phyloP scores from a whole-genome alignment of 1,140 invertebrate species.

The Helicoverpa armigera region DNA sequence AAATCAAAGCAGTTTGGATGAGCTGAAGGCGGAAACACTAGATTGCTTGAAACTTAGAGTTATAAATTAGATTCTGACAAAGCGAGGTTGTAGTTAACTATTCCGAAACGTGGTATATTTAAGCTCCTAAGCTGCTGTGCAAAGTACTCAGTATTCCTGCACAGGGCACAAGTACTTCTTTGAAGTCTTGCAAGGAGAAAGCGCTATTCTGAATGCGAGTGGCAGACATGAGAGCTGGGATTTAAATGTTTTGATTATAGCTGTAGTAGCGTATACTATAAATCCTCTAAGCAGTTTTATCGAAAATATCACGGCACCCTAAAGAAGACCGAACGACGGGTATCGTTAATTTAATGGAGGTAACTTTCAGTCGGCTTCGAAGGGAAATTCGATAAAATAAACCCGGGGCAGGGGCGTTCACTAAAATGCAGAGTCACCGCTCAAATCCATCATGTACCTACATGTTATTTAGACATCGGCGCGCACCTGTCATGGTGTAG shows the following conservation, averaged over 20 bases:
- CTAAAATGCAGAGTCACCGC: conserved; percentile 60
- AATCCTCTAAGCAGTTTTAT: too few relatives aligned
- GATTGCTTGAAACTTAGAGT: background rate
- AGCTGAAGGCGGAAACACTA: background rate
- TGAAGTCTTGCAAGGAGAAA: too few relatives aligned
- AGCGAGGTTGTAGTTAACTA: background rate
- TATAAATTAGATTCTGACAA: background rate
- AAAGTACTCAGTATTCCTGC: background rate
- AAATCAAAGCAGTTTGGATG: background rate
- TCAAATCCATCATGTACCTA: conserved; percentile 51
- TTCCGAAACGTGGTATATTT: background rate
- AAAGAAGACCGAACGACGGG: background rate
- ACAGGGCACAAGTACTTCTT: background rate
- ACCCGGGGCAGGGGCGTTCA: conserved; percentile 42
- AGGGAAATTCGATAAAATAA: conserved; percentile 67
- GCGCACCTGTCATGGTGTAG: background rate
- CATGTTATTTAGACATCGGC: conserved; percentile 51
- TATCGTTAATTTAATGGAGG: conserved; percentile 58
- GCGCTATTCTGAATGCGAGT: too few relatives aligned
- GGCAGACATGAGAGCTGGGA: too few relatives aligned
- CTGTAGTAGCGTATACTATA: too few relatives aligned
- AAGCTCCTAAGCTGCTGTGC: background rate
- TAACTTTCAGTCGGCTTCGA: conserved; percentile 51
- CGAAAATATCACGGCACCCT: background rate
- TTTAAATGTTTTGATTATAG: too few relatives aligned